Percentiles rank a stretch among this genome's conserved stretches.
phyloP scores from a whole-genome alignment of 2,113 vertebrate genomes.

The Pitta sordida region DNA sequence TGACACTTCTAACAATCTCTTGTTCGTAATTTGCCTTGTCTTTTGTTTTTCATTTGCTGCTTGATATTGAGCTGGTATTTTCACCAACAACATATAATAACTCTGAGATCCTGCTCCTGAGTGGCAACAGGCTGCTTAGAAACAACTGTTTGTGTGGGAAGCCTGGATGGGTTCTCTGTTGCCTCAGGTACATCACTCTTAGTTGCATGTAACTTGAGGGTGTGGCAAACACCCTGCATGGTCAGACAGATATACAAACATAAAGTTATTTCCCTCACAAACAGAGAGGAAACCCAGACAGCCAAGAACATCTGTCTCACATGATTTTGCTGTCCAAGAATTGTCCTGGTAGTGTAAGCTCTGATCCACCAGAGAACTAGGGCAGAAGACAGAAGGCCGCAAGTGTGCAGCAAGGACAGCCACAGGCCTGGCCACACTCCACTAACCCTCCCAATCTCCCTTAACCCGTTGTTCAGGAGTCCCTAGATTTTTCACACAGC shows the following conservation, averaged over 20 bases:
- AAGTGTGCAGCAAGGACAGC: not conserved
- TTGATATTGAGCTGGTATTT: not conserved
- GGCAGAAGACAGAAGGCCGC: not conserved
- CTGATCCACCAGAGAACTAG: not conserved
- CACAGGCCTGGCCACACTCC: not conserved
- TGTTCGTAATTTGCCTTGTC: not conserved
- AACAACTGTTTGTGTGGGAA: not conserved
- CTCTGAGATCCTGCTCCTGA: not conserved
- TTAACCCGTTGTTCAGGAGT: not conserved
- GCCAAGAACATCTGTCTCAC: not conserved
- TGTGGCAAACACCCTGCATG: not conserved
- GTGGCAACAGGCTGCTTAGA: not conserved
- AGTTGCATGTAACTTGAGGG: not conserved
- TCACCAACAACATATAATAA: rapidly evolving
- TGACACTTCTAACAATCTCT: not conserved
- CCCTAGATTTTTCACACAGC: not conserved
- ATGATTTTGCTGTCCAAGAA: not conserved
- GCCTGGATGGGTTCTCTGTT: not conserved
- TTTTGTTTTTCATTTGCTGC: not conserved
- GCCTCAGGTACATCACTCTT: too few species aligned
- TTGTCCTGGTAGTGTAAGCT: not conserved
- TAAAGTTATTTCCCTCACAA: not conserved
- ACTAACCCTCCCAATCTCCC: not conserved
- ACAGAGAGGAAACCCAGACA: not conserved
- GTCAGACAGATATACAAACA: not conserved